Evolutionary conservation across 2,113 vertebrate species (phyloP).

Genomic region (Prionailurus viverrinus): DNA sequence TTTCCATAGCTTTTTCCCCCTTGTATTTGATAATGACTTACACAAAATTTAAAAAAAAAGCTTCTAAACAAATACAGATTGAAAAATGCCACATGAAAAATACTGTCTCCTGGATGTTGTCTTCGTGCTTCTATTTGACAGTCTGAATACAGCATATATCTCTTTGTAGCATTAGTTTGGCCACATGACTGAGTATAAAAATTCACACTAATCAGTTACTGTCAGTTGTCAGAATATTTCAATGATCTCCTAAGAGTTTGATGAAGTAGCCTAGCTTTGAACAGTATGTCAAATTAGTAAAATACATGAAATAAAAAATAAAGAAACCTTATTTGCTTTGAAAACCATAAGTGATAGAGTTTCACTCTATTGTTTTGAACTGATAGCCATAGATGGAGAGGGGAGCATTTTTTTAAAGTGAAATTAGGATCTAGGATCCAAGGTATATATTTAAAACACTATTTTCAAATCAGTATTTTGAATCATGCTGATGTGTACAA

Average conservation of each 20-base stretch:
- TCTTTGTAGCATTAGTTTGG: slow-evolving; percentile 74
- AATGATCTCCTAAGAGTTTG: slow-evolving; percentile 59
- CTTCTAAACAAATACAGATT: neutral
- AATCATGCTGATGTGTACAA: neutral
- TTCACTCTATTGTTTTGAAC: neutral
- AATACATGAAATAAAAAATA: slow-evolving; percentile 49
- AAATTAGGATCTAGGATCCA: neutral
- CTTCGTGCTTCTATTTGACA: neutral
- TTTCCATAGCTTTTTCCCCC: neutral
- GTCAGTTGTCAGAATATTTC: slow-evolving; percentile 75
- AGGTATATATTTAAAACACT: neutral
- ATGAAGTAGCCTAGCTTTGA: slow-evolving; percentile 60
- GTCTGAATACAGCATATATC: slow-evolving; percentile 40
- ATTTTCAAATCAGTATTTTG: neutral
- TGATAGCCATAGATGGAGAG: neutral
- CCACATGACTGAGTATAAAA: slow-evolving; percentile 76
- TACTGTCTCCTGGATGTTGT: neutral
- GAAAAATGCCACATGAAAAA: slow-evolving; percentile 15
- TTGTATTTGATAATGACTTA: slow-evolving; percentile 30
- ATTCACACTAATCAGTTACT: slow-evolving; percentile 71
- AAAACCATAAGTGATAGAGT: neutral
- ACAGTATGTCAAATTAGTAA: neutral
- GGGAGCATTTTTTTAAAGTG: fast-evolving
- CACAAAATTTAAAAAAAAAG: neutral
- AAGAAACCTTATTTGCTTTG: neutral